These are phyloP conservation scores for Coenobita brevimanus DNA, from an alignment of 1,140 invertebrate genomes.

Conservation along the genomic window DNA sequence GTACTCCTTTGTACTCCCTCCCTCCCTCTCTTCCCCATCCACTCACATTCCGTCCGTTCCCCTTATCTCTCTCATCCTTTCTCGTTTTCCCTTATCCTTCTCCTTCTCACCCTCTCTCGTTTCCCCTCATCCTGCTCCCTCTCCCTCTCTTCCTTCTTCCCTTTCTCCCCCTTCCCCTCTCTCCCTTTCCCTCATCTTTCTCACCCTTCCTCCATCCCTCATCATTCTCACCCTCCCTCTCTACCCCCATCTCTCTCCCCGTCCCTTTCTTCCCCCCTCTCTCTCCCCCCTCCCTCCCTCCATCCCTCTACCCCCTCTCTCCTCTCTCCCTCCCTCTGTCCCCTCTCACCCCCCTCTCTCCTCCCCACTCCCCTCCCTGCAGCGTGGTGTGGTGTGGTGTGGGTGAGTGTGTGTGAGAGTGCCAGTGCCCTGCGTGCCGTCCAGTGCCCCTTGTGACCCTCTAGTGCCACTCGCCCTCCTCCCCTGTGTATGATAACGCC, in stretches of 20 bases:
- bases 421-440: no score
- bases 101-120: constrained; percentile 7
- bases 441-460: no score
- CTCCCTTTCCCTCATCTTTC: neutral
- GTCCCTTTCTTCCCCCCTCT: neutral
- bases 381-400: neutral
- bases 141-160: neutral
- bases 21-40: no score
- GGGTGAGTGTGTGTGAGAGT: no score
- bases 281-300: neutral
- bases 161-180: neutral
- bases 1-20: no score
- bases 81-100: no score
- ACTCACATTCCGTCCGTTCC: no score
- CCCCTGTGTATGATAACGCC: no score
- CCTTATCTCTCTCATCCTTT: no score
- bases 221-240: neutral
- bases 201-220: neutral
- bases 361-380: neutral
- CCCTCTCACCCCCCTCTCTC: neutral
- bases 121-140: neutral
- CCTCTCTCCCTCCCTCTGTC: neutral
- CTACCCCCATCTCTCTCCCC: neutral
- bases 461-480: no score
- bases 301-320: neutral